phyloP scores from a whole-genome alignment of 2,113 vertebrate species.

The Herpetotheres cachinnans region DNA sequence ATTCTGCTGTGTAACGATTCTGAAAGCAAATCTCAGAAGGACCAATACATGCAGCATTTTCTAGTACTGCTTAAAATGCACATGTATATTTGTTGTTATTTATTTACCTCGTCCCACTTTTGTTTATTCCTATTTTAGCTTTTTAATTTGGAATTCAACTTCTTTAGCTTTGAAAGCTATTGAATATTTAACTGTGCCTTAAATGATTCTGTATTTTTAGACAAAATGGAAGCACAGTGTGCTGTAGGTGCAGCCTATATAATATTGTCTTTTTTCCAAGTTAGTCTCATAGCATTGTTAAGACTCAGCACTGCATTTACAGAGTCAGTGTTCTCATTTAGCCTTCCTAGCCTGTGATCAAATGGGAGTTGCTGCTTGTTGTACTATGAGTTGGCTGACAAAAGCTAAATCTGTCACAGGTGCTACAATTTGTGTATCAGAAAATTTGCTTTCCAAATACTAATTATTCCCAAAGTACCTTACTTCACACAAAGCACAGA shows the following conservation, averaged over 20 bases:
- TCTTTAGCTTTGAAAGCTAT: slow-evolving; percentile 4
- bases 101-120: slow-evolving; percentile 5
- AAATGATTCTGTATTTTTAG: slow-evolving; percentile 29
- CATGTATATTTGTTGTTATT: background rate
- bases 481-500: slow-evolving; percentile 52
- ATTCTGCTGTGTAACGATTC: background rate
- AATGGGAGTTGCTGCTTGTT: slow-evolving; percentile 53
- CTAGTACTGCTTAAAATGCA: background rate
- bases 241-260: background rate
- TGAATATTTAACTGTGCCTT: background rate
- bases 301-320: slow-evolving; percentile 31
- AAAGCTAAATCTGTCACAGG: slow-evolving; percentile 66
- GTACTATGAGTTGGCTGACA: slow-evolving; percentile 38
- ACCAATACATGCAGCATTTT: background rate
- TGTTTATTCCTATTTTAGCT: slow-evolving; percentile 11
- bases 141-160: slow-evolving; percentile 35
- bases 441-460: slow-evolving; percentile 67
- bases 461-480: slow-evolving; percentile 67
- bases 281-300: slow-evolving; percentile 37
- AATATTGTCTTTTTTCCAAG: background rate
- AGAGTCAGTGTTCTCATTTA: slow-evolving; percentile 38
- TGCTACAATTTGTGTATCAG: slow-evolving; percentile 67
- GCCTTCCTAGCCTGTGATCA: slow-evolving; percentile 53
- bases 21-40: background rate
- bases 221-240: background rate